Percentiles rank a stretch among this genome's conserved stretches.
These are phyloP conservation scores for Vicugna pacos DNA, from an alignment of 2,113 vertebrate species.

Conservation along the genomic window DNA sequence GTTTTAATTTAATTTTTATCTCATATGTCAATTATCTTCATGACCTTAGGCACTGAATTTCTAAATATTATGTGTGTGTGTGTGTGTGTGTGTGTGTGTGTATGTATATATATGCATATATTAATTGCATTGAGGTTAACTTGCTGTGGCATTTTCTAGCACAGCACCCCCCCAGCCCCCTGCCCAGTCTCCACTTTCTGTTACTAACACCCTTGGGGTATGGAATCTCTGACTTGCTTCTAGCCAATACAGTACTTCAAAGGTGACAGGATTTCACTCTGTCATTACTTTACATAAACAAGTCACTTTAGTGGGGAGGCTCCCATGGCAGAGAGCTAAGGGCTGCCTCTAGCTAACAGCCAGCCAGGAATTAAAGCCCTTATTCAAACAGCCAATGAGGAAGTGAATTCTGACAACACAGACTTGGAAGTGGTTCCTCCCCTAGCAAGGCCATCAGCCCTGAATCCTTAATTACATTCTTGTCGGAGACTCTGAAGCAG, in stretches of 20 bases:
- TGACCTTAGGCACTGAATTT: not conserved
- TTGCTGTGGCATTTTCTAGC: not conserved
- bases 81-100: no score
- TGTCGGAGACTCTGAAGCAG: not conserved
- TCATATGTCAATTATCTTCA: not conserved
- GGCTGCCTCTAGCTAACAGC: not conserved
- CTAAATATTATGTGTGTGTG: not conserved
- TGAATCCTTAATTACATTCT: not conserved
- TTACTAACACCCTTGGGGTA: rapidly evolving
- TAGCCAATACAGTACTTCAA: not conserved
- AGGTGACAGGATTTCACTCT: not conserved
- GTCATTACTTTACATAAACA: not conserved
- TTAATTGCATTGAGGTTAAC: not conserved
- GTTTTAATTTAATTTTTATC: not conserved
- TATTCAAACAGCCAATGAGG: not conserved
- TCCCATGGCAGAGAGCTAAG: not conserved
- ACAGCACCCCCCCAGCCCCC: no score
- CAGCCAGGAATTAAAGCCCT: not conserved
- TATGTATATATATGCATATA: not conserved
- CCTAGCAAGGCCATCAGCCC: not conserved
- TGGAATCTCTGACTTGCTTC: not conserved
- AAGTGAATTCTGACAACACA: not conserved
- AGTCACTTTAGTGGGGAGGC: not conserved
- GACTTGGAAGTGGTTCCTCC: not conserved
- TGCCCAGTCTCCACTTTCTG: not conserved